Evolutionary conservation across 2,797 vertebrate genomes (phyloP).

Genomic region (Bradypodion ventrale): DNA sequence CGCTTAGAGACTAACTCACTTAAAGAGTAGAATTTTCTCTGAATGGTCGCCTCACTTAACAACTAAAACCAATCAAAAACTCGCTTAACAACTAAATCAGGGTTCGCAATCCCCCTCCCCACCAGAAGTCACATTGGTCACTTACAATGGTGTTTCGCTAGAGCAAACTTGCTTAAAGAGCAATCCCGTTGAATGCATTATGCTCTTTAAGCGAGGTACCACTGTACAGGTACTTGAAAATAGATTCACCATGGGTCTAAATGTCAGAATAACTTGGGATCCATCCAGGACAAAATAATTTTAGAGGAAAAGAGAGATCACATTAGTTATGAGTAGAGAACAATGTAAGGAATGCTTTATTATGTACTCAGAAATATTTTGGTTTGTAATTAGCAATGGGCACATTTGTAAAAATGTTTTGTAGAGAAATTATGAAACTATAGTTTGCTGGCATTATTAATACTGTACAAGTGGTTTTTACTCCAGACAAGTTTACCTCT

Average conservation of each 20-base stretch:
- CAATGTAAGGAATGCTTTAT: constrained; percentile 19
- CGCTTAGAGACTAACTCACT: too few species aligned
- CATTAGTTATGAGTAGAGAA: neutral
- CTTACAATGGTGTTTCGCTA: too few species aligned
- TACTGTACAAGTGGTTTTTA: neutral
- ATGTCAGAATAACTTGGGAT: constrained; percentile 26
- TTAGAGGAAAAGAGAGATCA: neutral
- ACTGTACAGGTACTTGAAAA: too few species aligned
- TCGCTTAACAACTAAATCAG: too few species aligned
- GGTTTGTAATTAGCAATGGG: neutral
- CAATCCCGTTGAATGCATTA: too few species aligned
- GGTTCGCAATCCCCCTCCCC: too few species aligned
- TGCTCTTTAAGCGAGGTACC: too few species aligned
- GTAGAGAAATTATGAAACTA: neutral
- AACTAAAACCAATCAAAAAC: too few species aligned
- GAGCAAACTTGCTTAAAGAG: too few species aligned
- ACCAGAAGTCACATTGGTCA: too few species aligned
- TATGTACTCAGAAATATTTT: neutral
- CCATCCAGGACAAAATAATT: constrained; percentile 8
- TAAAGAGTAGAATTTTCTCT: too few species aligned
- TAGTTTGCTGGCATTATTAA: neutral
- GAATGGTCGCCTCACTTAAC: too few species aligned
- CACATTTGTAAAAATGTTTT: constrained; percentile 3
- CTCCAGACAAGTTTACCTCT: neutral
- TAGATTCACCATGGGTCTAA: constrained; percentile 15